Evolutionary conservation across 2,797 vertebrate species (phyloP).

Genomic region (Brachymystax lenok): DNA sequence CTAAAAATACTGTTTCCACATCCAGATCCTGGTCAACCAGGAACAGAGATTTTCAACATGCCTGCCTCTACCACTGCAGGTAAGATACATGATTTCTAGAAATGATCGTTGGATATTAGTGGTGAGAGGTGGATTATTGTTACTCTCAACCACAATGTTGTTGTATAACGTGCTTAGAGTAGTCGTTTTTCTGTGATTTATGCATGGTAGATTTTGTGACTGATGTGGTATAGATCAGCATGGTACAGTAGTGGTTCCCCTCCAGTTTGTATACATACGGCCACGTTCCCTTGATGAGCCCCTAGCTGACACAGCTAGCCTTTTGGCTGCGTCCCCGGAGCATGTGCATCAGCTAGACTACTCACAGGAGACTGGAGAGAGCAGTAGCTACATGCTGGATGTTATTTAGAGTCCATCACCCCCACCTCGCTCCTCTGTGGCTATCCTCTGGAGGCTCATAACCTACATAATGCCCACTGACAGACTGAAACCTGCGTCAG

Average conservation of each 20-base stretch:
- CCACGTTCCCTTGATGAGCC: not conserved
- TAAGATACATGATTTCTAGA: slow-evolving; percentile 53
- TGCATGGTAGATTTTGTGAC: not conserved
- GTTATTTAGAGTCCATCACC: slow-evolving; percentile 12
- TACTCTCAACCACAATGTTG: not conserved
- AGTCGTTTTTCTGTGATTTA: not conserved
- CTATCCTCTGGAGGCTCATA: slow-evolving; percentile 16
- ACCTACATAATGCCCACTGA: slow-evolving; percentile 19
- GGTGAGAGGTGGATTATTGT: not conserved
- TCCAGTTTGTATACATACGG: no score
- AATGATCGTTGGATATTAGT: not conserved
- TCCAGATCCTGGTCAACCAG: slow-evolving; percentile 91
- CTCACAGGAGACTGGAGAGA: not conserved
- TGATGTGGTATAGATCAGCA: no score
- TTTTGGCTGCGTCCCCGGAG: not conserved
- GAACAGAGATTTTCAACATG: slow-evolving; percentile 99
- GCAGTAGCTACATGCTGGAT: slow-evolving; percentile 1
- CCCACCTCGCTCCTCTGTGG: not conserved
- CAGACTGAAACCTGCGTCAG: slow-evolving; percentile 11
- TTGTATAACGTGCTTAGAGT: not conserved
- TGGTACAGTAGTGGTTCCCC: no score
- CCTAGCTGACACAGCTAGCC: not conserved
- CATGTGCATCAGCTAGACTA: not conserved
- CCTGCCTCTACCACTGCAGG: slow-evolving; percentile 93
- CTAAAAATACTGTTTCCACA: slow-evolving; percentile 23